Evolutionary conservation across 2,888 invertebrate species (phyloP), one percentile per base, ranked within the genome.

Genomic region (Drosophila helvetica): DNA sequence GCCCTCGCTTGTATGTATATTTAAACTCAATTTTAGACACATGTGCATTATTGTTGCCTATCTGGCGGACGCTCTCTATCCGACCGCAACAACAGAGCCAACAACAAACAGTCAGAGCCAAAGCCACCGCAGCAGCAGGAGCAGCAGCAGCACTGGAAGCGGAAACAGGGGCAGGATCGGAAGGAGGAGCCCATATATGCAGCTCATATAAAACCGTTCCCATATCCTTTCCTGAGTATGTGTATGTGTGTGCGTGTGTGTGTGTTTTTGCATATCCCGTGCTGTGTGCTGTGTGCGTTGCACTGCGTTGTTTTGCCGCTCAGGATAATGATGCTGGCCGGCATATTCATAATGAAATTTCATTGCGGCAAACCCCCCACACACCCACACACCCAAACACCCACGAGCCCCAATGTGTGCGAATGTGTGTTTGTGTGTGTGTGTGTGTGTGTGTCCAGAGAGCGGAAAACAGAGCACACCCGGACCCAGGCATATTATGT

Each of bases 41-140:
- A 88, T 89, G 79, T 88, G 88, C 88, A 80, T 88, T 88, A 88
- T 88, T 83, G 85, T 80, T 88, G 80, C 76, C 78, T 82, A 85
- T 85, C 83, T 78, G 87, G 80, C 73, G 85, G 77, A 79, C 77
- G 88, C 76, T 83, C 77, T 84, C 79, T 84, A 83, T 84, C 75
- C 79, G 56, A 86, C 85, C 85, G 78, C 88, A 85, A 78, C 83
- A 86, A 86, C 78, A 80, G 79, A 74, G 80, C 78, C 85, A 85
- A 79, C 83, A 81, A 76, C 82, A 84, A 82, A 82, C 74, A 82
- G 74, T 38, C 51, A 63, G 75, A 76, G 72, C 79, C 79, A 81
- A 80, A 86, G 81, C 84, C 86, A 86, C 82, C 84, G 75, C 86
- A 86, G 69, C 72, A 76, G 58, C 67, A 78, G 70, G 53, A 74